Conservation (phyloP, 2,888 invertebrate species). For the Ormyrus nitidulus region DNA sequence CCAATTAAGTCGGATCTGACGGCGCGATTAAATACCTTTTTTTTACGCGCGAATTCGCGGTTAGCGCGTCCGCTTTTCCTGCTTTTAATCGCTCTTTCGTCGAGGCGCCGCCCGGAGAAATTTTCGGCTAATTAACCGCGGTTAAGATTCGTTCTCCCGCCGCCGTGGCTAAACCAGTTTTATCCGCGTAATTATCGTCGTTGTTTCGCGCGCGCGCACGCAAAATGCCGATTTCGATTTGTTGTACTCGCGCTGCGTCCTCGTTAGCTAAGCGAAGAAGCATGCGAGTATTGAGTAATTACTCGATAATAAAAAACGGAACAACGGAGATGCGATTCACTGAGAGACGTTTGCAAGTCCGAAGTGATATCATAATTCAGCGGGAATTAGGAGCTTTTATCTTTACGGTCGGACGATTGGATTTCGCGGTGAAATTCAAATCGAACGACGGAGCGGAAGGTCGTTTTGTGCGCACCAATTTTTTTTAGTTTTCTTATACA, state of each 20-base stretch:
- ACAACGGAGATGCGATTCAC: constrained; percentile 8
- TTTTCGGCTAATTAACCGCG: constrained; percentile 3
- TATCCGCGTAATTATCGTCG: neutral
- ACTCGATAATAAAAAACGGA: constrained; percentile 15
- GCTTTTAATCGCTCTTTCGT: no score
- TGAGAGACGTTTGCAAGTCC: neutral
- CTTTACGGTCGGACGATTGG: no score
- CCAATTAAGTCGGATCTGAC: neutral
- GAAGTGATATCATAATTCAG: no score
- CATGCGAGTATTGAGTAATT: constrained; percentile 45
- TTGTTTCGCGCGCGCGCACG: neutral
- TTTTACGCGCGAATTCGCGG: neutral
- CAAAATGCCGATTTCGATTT: constrained; percentile 23
- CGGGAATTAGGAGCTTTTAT: no score
- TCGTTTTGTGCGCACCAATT: no score
- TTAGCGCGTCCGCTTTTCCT: neutral
- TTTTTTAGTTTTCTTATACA: no score
- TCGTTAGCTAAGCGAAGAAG: neutral
- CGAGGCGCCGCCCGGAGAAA: neutral
- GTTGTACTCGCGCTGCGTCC: constrained; percentile 26
- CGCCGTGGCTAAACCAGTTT: neutral
- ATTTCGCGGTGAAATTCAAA: no score
- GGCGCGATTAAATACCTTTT: no score
- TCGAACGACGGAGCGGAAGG: no score
- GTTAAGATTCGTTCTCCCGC: neutral